Conservation (phyloP, 2,113 vertebrate species). For the Cisticola juncidis region DNA sequence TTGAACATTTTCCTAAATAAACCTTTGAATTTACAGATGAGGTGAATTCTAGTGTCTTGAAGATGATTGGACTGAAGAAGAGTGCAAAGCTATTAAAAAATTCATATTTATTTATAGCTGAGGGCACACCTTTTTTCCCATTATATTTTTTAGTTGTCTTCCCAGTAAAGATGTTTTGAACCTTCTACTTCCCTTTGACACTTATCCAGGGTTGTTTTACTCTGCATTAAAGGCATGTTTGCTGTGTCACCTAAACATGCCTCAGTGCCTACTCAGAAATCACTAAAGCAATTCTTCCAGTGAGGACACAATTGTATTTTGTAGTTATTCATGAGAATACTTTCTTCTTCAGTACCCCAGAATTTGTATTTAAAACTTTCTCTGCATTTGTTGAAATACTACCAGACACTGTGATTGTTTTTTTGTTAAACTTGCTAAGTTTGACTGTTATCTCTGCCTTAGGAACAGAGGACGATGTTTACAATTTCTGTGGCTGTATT, state of each 20-base stretch:
- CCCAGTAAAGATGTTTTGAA: neutral
- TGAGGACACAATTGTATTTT: neutral
- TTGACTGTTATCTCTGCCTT: neutral
- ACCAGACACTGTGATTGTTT: neutral
- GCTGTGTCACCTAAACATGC: neutral
- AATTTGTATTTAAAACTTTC: neutral
- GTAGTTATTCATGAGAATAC: neutral
- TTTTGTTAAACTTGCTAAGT: neutral
- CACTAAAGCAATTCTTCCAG: neutral
- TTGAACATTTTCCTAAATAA: neutral
- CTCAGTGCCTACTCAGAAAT: neutral
- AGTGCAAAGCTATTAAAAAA: neutral
- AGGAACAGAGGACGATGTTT: neutral
- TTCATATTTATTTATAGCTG: neutral
- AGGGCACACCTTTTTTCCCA: neutral
- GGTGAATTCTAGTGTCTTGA: neutral
- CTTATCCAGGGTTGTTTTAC: neutral
- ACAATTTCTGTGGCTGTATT: neutral
- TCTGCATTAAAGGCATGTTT: neutral
- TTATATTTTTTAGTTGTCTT: neutral
- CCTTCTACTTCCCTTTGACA: neutral
- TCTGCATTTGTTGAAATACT: neutral
- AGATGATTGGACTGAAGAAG: neutral
- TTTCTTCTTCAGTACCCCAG: neutral
- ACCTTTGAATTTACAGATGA: neutral